Percentiles rank a stretch among this genome's conserved stretches.
These are phyloP conservation scores for Alcedo atthis DNA, from an alignment of 2,797 vertebrate genomes.

Conservation along the genomic window DNA sequence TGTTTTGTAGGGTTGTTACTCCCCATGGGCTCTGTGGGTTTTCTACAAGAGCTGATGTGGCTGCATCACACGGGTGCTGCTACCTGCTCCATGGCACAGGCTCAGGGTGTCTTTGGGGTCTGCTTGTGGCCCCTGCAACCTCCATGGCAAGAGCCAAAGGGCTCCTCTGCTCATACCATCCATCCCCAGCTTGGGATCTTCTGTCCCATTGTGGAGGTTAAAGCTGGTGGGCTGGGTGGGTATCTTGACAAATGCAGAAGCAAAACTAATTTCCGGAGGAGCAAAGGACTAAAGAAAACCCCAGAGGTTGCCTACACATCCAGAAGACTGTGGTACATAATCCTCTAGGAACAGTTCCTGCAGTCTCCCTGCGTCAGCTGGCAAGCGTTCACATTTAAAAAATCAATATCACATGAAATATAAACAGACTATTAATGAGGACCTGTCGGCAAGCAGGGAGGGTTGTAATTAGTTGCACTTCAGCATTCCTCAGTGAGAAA, in stretches of 20 bases:
- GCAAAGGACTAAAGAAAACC: background rate
- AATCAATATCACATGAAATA: constrained; percentile 43
- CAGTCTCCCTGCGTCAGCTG: background rate
- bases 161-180: background rate
- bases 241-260: background rate
- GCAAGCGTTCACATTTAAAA: constrained; percentile 10
- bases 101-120: background rate
- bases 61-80: rapidly evolving
- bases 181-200: background rate
- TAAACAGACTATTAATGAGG: constrained; percentile 31
- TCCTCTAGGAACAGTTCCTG: background rate
- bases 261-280: background rate
- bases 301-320: background rate
- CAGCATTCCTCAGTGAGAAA: background rate
- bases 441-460: constrained; percentile 32
- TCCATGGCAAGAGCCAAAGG: rapidly evolving
- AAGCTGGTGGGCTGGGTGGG: background rate
- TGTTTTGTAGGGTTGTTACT: background rate
- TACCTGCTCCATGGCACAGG: background rate
- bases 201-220: background rate
- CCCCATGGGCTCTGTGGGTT: background rate
- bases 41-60: background rate
- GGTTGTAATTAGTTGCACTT: constrained; percentile 34
- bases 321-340: background rate
- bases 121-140: background rate